Evolutionary conservation across 2,888 invertebrate species (phyloP), one percentile per base, ranked within the genome.

Genomic region (Mylabris sibirica): DNA sequence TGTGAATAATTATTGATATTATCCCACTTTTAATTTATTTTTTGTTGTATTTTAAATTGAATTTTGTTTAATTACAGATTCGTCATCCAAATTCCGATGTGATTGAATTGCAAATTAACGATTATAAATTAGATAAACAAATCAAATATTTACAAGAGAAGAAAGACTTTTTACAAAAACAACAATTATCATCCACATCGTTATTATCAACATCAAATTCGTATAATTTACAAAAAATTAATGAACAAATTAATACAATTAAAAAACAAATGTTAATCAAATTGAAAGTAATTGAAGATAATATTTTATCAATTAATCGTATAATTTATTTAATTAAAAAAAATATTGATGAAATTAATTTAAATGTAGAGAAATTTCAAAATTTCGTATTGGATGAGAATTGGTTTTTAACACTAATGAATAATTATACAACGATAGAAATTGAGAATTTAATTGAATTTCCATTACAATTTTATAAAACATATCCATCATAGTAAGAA

Each of bases 151-250:
- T 49, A 11, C 49, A 49, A 49, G 49, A 49, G 20, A 49, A 49
- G 20, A 49, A 49, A 22, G 20, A 49, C 3, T 49, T 8, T 9
- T 49, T 49, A 20, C 49, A 44, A 44, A 44, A 49, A 22, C 49
- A 49, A 49, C 49, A 49, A 22, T 49, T 49, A 49, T 49, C 49
- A 20, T 20, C 20, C 4, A 30, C 30, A 49, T 49, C 49, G 20
- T 20, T 49, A 49, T 49, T 49, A 49, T 44, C n/a, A 44, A n/a
- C 44, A 44, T 44, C 44, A n/a, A 49, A 49, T 49, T 49, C 49
- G 3, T 49, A 49, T 11, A 20, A 49, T 49, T 49, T 49, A 20
- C 49, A 49, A 49, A 49, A 49, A 9, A 20, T 49, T 22, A 20
- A 22, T 11, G 20, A 49, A 20, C 20, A 49, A 49, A 49, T 49